These are phyloP conservation scores for Lutjanus campechanus DNA, from an alignment of 2,797 vertebrate genomes.

Conservation along the genomic window DNA sequence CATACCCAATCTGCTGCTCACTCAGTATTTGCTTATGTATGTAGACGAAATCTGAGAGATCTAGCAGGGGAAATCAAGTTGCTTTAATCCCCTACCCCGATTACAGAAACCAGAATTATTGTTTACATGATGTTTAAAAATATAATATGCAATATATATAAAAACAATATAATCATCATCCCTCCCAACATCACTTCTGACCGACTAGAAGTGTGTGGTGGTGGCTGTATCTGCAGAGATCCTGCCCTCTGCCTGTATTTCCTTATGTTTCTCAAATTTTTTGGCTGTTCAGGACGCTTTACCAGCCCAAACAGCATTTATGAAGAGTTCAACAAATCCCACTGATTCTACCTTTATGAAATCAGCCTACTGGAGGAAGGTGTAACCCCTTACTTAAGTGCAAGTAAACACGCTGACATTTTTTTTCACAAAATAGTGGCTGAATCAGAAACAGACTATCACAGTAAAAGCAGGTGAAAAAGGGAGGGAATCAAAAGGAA, in stretches of 20 bases:
- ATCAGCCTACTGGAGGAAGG: neutral
- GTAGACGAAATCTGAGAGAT: neutral
- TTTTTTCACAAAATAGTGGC: neutral
- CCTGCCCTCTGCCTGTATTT: too few species aligned
- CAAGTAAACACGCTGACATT: neutral
- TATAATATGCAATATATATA: too few species aligned
- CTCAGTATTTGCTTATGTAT: neutral
- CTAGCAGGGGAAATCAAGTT: neutral
- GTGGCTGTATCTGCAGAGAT: too few species aligned
- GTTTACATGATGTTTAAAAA: neutral
- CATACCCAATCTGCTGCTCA: neutral
- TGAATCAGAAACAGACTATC: neutral
- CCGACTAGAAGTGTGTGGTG: too few species aligned
- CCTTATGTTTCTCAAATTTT: too few species aligned
- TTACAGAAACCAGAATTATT: neutral
- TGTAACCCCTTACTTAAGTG: too few species aligned
- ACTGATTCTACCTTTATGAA: neutral
- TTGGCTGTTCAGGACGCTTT: too few species aligned
- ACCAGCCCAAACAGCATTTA: too few species aligned
- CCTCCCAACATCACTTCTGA: too few species aligned
- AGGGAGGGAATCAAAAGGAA: constrained; percentile 24
- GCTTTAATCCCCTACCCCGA: neutral
- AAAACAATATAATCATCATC: too few species aligned
- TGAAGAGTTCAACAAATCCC: too few species aligned
- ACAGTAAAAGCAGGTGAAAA: neutral